phyloP scores from a whole-genome alignment of 30 jellyfish, hydroid and myxozoan species.

The Rhopilema esculentum region DNA sequence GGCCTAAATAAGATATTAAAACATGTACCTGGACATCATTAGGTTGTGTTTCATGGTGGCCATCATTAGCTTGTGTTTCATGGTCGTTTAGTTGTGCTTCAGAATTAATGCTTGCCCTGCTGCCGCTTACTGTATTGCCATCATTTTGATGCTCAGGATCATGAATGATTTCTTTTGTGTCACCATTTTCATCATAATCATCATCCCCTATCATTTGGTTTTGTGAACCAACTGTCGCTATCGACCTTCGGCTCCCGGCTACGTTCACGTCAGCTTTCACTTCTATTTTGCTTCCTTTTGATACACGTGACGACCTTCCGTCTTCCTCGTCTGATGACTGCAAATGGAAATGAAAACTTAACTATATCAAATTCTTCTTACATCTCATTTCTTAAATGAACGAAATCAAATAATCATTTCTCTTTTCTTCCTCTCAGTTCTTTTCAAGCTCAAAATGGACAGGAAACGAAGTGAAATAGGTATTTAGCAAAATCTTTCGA shows the following conservation, averaged over 20 bases:
- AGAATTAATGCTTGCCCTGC: background rate
- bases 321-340: conserved; percentile 49
- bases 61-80: background rate
- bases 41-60: background rate
- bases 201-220: background rate
- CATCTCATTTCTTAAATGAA: background rate
- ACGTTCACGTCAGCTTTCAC: conserved; percentile 10
- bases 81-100: background rate
- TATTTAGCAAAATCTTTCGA: too few species aligned
- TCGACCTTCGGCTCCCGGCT: background rate
- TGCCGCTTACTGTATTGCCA: background rate
- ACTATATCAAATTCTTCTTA: background rate
- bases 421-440: too few species aligned
- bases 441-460: too few species aligned
- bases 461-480: too few species aligned
- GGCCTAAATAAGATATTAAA: background rate
- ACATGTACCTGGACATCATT: background rate
- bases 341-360: background rate
- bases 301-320: background rate
- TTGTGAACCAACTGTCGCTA: background rate
- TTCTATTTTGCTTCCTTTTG: conserved; percentile 29
- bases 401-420: too few species aligned
- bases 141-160: background rate
- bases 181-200: background rate
- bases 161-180: background rate